Base-by-base conservation (phyloP, 2,888 invertebrate species). In the Trilocha varians region DNA sequence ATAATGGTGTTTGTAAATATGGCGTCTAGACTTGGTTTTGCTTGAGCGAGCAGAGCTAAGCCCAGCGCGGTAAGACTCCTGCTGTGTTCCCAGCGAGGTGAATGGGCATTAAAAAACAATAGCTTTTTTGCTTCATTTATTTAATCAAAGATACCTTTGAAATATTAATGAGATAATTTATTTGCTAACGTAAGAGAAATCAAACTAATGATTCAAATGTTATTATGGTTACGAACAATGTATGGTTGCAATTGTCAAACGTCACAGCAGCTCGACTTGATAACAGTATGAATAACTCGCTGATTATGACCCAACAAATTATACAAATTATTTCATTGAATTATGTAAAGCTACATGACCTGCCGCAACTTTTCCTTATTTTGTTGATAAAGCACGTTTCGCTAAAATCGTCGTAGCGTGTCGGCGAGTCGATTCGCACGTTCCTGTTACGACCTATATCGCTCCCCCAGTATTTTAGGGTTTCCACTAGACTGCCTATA, bases 21-120 rank as follows among this genome's bases (percentile, higher is more conserved):
- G 52, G 53, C 59, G 77, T 82, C 80, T 83, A 82, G 82, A 79
- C 80, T 58, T 62, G 72, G 78, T 80, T 82, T 77, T 77, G 77
- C 75, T 74, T 69, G 61, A 60, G 53, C 73, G 70, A 65, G 50
- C 61, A 53, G 62, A 67, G 68, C 64, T 64, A 61, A 62, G 65
- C 65, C 59, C 40, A 55, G 57, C 59, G 56, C 62, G 75, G 76
- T 72, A 59, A 70, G 62, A 59, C 71, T 63, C 80, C 76, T 74
- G 75, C 76, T 70, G 78, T 44, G 76, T 79, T 78, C 82, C 74
- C 78, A 80, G 73, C 61, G 73, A 59, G 62, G 57, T 63, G 52
- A 70, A 61, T 61, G 59, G 51, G 68, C 11, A 3, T 9, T 25
- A 25, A 25, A 25, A 25, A 25, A 25, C 18, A 25, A 4, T 25